Evolutionary conservation across 2,888 invertebrate genomes (phyloP), one percentile per base, ranked within the genome.

Genomic region (Athalia circularis): DNA sequence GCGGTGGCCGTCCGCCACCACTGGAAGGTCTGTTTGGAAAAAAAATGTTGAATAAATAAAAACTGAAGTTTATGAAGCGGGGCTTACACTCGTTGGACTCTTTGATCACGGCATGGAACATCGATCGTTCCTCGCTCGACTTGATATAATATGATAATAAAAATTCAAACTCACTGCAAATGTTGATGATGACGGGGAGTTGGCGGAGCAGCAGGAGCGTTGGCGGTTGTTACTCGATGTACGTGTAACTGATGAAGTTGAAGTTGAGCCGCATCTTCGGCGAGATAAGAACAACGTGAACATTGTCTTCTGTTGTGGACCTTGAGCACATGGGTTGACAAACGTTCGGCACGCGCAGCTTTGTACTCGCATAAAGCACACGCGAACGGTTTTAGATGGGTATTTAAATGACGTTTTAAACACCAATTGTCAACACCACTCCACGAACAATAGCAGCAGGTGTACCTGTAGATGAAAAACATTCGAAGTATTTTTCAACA

Each of bases 391-490:
- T 97, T 97, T 88, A 97, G 93, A 90, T 98, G 97, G 54, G 97
- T 97, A 92, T 97, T 97, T 86, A 97, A 93, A 90, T 98, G 97
- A 67, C 97, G 93, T 90, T 97, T 97, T 80, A 97, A 92, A 87
- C 97, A 97, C 97, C 97, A 98, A 90, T 97, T 97, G 91, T 97
- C 97, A 78, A 96, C 96, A 43, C 97, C 97, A 59, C 96, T 95
- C 97, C 97, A 97, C 43, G 97, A 93, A 91, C 97, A 98, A 90
- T 96, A 97, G 89, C 96, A 95, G 91, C 97, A 97, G 83, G 95
- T 94, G 91, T 95, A 96, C 84, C 95, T 90, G 77, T 13, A 15
- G n/a, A 50, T 7, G 9, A 13, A 13, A 7, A 67, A 67, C 9
- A 9, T n/a, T 7, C 9, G 4, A 15, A 67, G 4, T 47, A 7